A percentile compares a stretch with the other conserved stretches of the same genome.
Conservation (phyloP, 2,888 invertebrate genomes). For the Lasioglossum vierecki region DNA sequence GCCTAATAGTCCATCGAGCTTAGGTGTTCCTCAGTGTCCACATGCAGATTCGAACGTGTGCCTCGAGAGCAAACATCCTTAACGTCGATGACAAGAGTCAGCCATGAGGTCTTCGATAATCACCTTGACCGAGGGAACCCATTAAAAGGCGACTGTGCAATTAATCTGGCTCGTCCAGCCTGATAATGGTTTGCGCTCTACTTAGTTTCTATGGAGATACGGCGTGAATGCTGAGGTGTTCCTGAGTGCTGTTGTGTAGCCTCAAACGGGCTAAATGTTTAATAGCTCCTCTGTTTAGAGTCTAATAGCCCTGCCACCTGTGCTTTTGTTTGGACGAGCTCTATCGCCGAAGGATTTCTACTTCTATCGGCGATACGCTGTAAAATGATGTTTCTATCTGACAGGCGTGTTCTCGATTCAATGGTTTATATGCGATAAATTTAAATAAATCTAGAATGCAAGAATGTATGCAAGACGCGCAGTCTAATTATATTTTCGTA, state of each 20-base stretch:
- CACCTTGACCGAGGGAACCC: background rate
- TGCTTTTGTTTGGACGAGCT: background rate
- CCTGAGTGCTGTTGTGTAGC: background rate
- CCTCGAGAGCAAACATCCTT: background rate
- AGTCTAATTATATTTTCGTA: background rate
- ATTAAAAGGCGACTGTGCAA: constrained; percentile 4
- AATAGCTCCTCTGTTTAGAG: background rate
- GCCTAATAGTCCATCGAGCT: background rate
- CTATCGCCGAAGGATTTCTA: background rate
- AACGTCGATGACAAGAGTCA: background rate
- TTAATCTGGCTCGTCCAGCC: constrained; percentile 21
- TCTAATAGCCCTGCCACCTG: background rate
- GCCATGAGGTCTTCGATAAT: background rate
- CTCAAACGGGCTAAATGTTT: constrained; percentile 12
- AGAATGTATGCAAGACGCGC: background rate
- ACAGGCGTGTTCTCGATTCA: background rate
- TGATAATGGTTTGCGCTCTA: background rate
- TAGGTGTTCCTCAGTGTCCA: background rate
- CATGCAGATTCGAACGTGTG: background rate
- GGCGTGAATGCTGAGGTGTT: background rate
- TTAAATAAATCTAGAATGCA: background rate
- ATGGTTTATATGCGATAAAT: background rate
- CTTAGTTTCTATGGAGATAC: background rate
- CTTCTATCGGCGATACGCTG: background rate
- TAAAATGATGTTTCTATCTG: background rate